These are phyloP conservation scores for Yponomeuta cagnagella DNA, from an alignment of 2,888 invertebrate species.

Conservation along the genomic window DNA sequence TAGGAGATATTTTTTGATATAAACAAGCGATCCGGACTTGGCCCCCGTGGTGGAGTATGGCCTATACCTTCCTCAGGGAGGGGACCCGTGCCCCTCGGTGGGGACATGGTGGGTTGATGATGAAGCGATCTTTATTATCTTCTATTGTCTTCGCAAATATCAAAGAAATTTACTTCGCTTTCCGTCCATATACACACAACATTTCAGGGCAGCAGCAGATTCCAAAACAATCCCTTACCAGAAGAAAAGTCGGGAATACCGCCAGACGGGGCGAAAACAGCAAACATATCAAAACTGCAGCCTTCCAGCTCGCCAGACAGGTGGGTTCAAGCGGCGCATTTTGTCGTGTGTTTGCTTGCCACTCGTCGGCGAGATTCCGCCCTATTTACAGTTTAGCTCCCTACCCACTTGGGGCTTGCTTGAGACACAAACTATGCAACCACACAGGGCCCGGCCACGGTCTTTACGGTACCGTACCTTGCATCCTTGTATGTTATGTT, in stretches of 20 bases:
- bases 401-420: background rate
- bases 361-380: background rate
- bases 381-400: constrained; percentile 3
- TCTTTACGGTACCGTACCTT: too few species aligned
- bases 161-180: too few species aligned
- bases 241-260: background rate
- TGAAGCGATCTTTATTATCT: too few species aligned
- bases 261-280: background rate
- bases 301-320: background rate
- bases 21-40: too few species aligned
- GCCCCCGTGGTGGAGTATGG: too few species aligned
- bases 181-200: too few species aligned
- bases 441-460: background rate
- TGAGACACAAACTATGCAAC: background rate
- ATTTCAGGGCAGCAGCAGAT: background rate
- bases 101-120: too few species aligned
- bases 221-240: background rate
- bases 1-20: too few species aligned
- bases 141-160: too few species aligned
- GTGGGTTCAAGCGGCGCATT: background rate
- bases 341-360: background rate
- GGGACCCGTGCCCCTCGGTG: too few species aligned
- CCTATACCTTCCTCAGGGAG: too few species aligned
- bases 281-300: background rate
- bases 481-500: too few species aligned